Base-by-base conservation (phyloP, 2,888 invertebrate genomes). In the Belgica antarctica region DNA sequence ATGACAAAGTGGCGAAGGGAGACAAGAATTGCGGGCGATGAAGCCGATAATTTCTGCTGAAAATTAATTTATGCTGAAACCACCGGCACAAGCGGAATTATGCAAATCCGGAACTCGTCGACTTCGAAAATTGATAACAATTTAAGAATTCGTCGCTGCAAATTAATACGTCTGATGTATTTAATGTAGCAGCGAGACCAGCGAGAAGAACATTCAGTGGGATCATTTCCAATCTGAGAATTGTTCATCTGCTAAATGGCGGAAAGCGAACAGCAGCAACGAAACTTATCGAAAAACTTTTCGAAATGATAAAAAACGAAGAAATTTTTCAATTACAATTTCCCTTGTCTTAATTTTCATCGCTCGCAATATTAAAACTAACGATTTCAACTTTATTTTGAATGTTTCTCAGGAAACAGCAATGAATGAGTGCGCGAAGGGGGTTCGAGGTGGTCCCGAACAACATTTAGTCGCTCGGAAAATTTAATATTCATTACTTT, bases 401-500 rank as follows among this genome's bases (percentile, higher is more conserved):
- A 10, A 22, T 25, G 59, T 27, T 59, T 52, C 22, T 12, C 12
- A 59, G 59, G 27, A 59, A 59, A 22, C 25, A 59, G 19, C 25
- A 59, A 10, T 59, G 25, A 17, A n/a, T 2, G 59, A 27, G 24
- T 1, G 59, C 3, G 59, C n/a, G n/a, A n/a, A 25, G 2, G 59
- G 59, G 59, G 24, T 15, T 7, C 12, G 7, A 25, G 15, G 8
- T n/a, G 4, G 12, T 17, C 59, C 59, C 59, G 59, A 24, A 52
- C 22, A 52, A n/a, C 41, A 63, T 63, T 47, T 47, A 65, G 65
- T 65, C 65, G 65, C 28, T 65, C 47, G 65, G 41, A 65, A 63
- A 65, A 65, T 65, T 52, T 68, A 68, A 68, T 68, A 68, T 68
- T 68, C 68, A 68, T 68, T 68, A 68, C 17, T 57, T 68, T 68